Conservation (phyloP, 2,888 invertebrate species). For the Ommatoiulus sabulosus region DNA sequence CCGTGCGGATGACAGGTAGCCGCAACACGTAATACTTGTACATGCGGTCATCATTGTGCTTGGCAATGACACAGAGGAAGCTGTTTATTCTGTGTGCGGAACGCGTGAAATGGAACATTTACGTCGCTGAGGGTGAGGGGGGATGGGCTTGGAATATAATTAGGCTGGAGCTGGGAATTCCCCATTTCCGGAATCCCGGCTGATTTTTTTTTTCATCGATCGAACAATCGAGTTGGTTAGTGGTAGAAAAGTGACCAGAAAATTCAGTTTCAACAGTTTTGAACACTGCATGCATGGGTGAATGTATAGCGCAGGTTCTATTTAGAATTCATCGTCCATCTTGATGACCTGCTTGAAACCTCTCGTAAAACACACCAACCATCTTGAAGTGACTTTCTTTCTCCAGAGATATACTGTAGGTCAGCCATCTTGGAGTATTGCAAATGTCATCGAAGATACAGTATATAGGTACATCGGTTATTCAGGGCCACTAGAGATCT, state of each 20-base stretch:
- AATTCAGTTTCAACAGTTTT: not conserved
- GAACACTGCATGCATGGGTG: no score
- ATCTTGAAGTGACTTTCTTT: no score
- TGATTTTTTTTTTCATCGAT: not conserved
- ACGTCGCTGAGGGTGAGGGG: not conserved
- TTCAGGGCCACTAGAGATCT: no score
- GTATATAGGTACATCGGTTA: no score
- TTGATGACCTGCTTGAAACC: no score
- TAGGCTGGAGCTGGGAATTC: slow-evolving; percentile 14
- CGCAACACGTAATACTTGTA: not conserved
- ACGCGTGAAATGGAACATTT: slow-evolving; percentile 4
- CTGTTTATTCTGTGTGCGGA: not conserved
- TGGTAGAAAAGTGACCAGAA: slow-evolving; percentile 14
- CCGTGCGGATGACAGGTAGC: slow-evolving; percentile 23
- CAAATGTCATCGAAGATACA: no score
- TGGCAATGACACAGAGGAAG: not conserved
- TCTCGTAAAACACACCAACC: no score
- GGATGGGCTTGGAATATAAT: not conserved
- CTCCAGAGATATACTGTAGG: no score
- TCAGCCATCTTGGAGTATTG: no score
- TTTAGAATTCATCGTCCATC: no score
- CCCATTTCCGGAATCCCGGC: slow-evolving; percentile 17
- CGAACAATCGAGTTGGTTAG: not conserved
- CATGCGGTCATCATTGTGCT: slow-evolving; percentile 36
- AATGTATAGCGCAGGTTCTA: no score